phyloP scores from a whole-genome alignment of 2,888 invertebrate species.

The Pedicia rivosa region DNA sequence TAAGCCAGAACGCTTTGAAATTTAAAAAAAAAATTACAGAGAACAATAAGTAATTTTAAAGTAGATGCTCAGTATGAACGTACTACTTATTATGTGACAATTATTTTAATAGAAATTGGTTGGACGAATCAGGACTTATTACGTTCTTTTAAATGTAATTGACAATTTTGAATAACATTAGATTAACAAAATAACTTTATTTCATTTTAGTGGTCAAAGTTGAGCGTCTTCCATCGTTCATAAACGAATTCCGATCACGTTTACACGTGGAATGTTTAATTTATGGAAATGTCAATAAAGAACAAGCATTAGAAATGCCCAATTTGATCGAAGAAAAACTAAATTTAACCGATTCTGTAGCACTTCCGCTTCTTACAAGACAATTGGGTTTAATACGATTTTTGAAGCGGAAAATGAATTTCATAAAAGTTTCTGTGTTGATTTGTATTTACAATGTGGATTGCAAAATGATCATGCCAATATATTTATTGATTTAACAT shows the following conservation, averaged over 20 bases:
- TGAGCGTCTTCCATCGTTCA: conserved; percentile 60
- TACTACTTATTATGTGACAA: conserved; percentile 71
- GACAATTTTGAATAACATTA: conserved; percentile 1
- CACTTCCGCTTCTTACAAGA: conserved; percentile 58
- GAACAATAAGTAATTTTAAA: conserved; percentile 74
- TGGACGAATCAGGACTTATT: conserved; percentile 85
- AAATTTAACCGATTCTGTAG: conserved; percentile 26
- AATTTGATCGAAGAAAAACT: conserved; percentile 50
- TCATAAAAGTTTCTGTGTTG: conserved; percentile 80
- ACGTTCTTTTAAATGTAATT: conserved; percentile 57
- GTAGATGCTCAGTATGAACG: conserved; percentile 81
- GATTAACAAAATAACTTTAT: conserved; percentile 9
- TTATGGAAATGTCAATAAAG: conserved; percentile 70
- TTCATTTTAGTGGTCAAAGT: conserved; percentile 51
- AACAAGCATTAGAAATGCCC: conserved; percentile 53
- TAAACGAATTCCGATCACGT: conserved; percentile 61
- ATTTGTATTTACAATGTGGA: conserved; percentile 78
- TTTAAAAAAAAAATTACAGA: conserved; percentile 74
- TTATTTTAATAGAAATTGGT: conserved; percentile 63
- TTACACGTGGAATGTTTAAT: conserved; percentile 80
- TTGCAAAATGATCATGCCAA: conserved; percentile 55
- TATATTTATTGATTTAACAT: conserved; percentile 68
- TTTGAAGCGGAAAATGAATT: conserved; percentile 62
- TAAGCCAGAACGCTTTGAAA: conserved; percentile 66
- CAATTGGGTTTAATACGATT: conserved; percentile 64